phyloP scores from a whole-genome alignment of 2,113 vertebrate genomes.

The Bostrychus sinensis region DNA sequence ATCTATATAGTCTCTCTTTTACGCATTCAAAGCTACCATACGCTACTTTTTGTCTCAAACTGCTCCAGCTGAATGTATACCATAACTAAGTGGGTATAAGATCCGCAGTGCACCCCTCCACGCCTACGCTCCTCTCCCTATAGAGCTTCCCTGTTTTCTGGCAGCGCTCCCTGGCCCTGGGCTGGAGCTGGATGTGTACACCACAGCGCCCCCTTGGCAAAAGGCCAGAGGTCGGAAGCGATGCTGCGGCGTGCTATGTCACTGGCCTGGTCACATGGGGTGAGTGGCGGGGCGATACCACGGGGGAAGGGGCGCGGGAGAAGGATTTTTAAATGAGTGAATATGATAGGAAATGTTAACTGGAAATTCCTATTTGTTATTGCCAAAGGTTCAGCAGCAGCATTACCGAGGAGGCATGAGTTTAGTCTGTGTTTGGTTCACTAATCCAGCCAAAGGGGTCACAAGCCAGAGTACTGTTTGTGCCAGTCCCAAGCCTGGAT shows the following conservation, averaged over 20 bases:
- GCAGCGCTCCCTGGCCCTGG: slow-evolving; percentile 54
- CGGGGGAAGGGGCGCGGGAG: slow-evolving; percentile 18
- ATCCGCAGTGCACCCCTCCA: slow-evolving; percentile 56
- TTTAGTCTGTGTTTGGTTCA: too few relatives aligned
- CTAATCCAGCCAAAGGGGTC: too few relatives aligned
- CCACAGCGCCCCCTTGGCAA: slow-evolving; percentile 58
- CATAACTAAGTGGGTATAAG: not conserved
- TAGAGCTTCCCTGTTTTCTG: slow-evolving; percentile 59
- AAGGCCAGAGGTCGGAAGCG: slow-evolving; percentile 62
- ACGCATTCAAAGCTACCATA: too few relatives aligned
- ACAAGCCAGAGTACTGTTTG: too few relatives aligned
- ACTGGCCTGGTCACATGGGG: slow-evolving; percentile 40
- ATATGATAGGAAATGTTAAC: slow-evolving; percentile 36
- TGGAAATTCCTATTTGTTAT: too few relatives aligned
- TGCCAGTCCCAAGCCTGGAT: too few relatives aligned
- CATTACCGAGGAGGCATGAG: slow-evolving; percentile 3
- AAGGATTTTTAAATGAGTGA: slow-evolving; percentile 16
- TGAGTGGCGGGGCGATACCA: slow-evolving; percentile 4
- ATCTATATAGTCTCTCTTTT: too few relatives aligned
- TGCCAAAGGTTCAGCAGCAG: slow-evolving; percentile 23
- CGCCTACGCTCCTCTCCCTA: slow-evolving; percentile 40
- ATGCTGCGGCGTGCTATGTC: slow-evolving; percentile 57
- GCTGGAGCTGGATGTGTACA: slow-evolving; percentile 53
- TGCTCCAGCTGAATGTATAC: not conserved
- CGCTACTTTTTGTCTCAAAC: too few relatives aligned